phyloP scores from a whole-genome alignment of 1,140 invertebrate genomes.

The Diploscapter pachys region DNA sequence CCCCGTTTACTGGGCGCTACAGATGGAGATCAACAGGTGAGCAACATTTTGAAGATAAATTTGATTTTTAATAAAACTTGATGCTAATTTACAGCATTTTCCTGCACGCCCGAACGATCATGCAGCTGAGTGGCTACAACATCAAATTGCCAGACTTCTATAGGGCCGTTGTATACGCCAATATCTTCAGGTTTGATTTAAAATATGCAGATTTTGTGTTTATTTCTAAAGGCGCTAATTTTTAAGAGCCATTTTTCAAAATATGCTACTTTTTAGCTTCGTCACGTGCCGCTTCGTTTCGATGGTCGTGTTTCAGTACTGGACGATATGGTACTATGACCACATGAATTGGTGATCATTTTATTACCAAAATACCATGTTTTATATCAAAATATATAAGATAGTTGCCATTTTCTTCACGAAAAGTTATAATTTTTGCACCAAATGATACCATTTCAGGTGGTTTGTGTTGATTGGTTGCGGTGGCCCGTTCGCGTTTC shows the following conservation, averaged over 20 bases:
- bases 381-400: too few relatives aligned
- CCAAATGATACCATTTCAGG: constrained; percentile 41
- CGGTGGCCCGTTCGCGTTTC: constrained; percentile 41
- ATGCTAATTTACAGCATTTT: constrained; percentile 43
- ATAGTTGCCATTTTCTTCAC: too few relatives aligned
- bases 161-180: constrained; percentile 31
- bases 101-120: constrained; percentile 43
- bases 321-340: too few relatives aligned
- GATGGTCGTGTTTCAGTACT: not conserved
- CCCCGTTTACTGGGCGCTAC: constrained; percentile 46
- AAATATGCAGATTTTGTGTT: constrained; percentile 12
- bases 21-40: constrained; percentile 52
- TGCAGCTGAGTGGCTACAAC: constrained; percentile 39
- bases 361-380: too few relatives aligned
- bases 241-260: not conserved
- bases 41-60: constrained; percentile 9
- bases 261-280: constrained; percentile 41
- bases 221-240: not conserved
- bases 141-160: constrained; percentile 21
- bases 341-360: too few relatives aligned
- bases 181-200: constrained; percentile 40
- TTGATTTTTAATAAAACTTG: constrained; percentile 2
- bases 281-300: constrained; percentile 36
- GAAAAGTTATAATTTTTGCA: constrained; percentile 24
- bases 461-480: constrained; percentile 31